Conservation (phyloP, 1,140 invertebrate species). For the Platorchestia sp. region DNA sequence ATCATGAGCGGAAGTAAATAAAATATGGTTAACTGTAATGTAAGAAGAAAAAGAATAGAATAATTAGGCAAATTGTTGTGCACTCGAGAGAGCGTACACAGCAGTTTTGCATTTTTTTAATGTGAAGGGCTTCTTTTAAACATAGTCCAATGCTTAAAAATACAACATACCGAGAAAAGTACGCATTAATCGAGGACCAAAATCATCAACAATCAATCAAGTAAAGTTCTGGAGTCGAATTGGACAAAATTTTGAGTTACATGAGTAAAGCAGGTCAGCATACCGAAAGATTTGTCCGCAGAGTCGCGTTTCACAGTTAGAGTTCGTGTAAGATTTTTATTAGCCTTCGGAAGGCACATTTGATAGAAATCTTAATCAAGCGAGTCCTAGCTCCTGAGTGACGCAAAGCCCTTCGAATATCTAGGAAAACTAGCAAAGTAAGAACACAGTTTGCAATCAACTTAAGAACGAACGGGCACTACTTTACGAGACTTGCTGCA, state of each 20-base stretch:
- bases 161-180: neutral
- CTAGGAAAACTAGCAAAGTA: neutral
- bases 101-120: neutral
- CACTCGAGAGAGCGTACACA: neutral
- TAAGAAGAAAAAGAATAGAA: slow-evolving; percentile 18
- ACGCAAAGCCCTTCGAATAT: neutral
- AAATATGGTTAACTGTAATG: slow-evolving; percentile 41
- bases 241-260: neutral
- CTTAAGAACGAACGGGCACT: neutral
- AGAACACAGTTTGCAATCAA: neutral
- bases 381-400: neutral
- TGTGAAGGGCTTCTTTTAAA: neutral
- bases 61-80: slow-evolving; percentile 12
- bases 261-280: neutral
- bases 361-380: neutral
- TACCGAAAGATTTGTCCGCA: neutral
- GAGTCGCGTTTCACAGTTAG: neutral
- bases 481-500: neutral
- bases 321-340: neutral
- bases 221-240: neutral
- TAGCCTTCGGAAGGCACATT: neutral
- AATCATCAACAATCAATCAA: neutral
- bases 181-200: neutral
- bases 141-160: neutral
- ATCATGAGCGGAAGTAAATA: slow-evolving; percentile 45